Evolutionary conservation across 2,797 vertebrate species (phyloP).

Genomic region (Rhabdophis nuchalis): DNA sequence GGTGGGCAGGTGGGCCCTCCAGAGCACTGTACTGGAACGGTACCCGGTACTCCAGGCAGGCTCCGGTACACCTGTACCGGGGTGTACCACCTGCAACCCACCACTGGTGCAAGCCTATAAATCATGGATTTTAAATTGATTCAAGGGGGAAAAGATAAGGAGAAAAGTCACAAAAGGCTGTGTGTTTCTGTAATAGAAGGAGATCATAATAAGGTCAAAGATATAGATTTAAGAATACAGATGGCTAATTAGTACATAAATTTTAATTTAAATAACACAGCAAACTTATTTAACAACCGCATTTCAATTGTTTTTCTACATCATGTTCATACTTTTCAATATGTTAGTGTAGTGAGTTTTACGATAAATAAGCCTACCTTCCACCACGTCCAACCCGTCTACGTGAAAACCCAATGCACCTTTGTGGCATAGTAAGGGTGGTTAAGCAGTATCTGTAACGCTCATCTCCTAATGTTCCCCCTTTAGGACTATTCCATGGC

Average conservation of each 20-base stretch:
- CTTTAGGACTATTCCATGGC: constrained; percentile 85
- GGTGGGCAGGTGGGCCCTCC: no score
- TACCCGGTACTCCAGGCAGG: no score
- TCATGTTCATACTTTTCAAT: neutral
- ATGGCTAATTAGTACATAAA: neutral
- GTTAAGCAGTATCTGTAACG: constrained; percentile 95
- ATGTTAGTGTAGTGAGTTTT: neutral
- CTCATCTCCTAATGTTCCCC: constrained; percentile 82
- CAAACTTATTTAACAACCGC: neutral
- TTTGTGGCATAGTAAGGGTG: constrained; percentile 87
- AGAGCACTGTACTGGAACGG: no score
- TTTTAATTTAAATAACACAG: neutral
- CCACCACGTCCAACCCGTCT: constrained; percentile 90
- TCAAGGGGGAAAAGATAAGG: neutral
- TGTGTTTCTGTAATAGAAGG: neutral
- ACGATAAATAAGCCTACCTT: constrained; percentile 72
- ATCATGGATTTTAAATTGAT: neutral
- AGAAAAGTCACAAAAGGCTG: neutral
- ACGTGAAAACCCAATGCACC: constrained; percentile 89
- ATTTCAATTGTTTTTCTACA: neutral
- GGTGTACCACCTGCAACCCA: no score
- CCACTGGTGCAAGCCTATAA: no score
- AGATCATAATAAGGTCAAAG: neutral
- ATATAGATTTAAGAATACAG: neutral
- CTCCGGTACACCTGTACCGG: no score